Percentiles rank a stretch among this genome's conserved stretches.
These are phyloP conservation scores for Melieria omissa DNA, from an alignment of 2,888 invertebrate genomes.

Conservation along the genomic window DNA sequence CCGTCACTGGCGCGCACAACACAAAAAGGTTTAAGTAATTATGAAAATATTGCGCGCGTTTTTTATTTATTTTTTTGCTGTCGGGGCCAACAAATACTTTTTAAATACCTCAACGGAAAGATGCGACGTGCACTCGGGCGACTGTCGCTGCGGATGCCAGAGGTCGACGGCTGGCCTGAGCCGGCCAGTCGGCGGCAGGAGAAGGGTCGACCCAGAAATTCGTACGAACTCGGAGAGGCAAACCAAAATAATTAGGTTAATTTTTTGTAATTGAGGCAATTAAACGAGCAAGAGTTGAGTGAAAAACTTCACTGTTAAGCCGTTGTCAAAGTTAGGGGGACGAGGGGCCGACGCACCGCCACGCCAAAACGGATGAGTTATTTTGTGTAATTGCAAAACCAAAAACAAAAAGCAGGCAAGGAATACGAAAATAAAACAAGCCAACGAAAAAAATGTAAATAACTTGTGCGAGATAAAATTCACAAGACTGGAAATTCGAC, in stretches of 20 bases:
- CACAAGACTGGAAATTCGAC: too few species aligned
- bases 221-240: conserved; percentile 3
- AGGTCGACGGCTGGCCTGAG: too few species aligned
- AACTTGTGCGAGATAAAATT: too few species aligned
- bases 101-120: conserved; percentile 15
- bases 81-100: conserved; percentile 9
- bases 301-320: background rate
- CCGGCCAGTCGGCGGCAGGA: too few species aligned
- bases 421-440: too few species aligned
- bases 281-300: background rate
- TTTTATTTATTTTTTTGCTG: background rate
- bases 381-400: too few species aligned
- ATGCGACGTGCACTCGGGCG: background rate
- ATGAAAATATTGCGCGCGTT: conserved; percentile 27
- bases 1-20: background rate
- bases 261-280: conserved; percentile 38
- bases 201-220: conserved; percentile 10
- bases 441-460: too few species aligned
- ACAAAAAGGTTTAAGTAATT: conserved; percentile 23
- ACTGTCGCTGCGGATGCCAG: too few species aligned
- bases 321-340: too few species aligned
- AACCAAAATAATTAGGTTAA: conserved; percentile 32
- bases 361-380: too few species aligned
- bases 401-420: too few species aligned
- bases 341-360: too few species aligned